Conservation (phyloP, 2,888 invertebrate species). For the Allolobophora icterica region DNA sequence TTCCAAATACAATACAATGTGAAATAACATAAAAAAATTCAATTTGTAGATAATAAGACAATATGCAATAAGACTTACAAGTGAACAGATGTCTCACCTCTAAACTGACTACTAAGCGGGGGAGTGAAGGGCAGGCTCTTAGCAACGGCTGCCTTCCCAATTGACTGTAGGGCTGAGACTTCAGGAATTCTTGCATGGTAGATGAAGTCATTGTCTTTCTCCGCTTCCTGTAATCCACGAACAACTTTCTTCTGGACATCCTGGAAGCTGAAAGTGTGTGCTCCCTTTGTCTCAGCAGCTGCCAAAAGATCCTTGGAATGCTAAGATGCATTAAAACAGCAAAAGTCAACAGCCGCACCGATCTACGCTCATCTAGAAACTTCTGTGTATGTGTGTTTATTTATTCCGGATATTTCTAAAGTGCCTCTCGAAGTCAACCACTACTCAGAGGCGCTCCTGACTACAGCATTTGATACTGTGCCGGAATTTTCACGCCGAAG, state of each 20-base stretch:
- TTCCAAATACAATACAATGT: too few species aligned
- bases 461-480: too few species aligned
- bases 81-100: slow-evolving; percentile 65
- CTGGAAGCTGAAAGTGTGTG: slow-evolving; percentile 56
- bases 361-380: too few species aligned
- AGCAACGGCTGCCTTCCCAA: slow-evolving; percentile 84
- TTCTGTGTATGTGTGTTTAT: too few species aligned
- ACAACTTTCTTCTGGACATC: slow-evolving; percentile 65
- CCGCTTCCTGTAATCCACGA: slow-evolving; percentile 77
- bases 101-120: slow-evolving; percentile 75
- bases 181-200: slow-evolving; percentile 82
- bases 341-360: neutral
- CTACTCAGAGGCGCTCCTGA: too few species aligned
- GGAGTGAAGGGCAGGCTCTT: slow-evolving; percentile 76
- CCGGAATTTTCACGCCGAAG: too few species aligned
- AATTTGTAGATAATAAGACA: neutral
- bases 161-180: slow-evolving; percentile 52
- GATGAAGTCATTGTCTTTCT: slow-evolving; percentile 95
- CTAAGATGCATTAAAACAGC: slow-evolving; percentile 64
- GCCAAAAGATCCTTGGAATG: slow-evolving; percentile 78
- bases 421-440: too few species aligned
- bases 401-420: too few species aligned
- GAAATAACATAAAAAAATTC: too few species aligned
- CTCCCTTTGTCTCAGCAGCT: slow-evolving; percentile 74
- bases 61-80: too few species aligned